phyloP scores from a whole-genome alignment of 2,113 vertebrate species.

The Ia io region DNA sequence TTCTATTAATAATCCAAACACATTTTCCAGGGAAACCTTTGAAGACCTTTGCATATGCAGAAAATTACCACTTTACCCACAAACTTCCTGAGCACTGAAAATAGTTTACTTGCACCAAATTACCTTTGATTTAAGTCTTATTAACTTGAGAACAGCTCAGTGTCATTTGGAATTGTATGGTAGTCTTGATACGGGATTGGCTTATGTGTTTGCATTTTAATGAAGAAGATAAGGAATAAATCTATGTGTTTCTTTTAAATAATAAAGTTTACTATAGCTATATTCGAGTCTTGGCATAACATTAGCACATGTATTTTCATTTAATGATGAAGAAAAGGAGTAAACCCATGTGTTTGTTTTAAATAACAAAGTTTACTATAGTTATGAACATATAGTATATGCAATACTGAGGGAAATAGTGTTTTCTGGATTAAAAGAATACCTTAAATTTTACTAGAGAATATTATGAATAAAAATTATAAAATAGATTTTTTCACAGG shows the following conservation, averaged over 20 bases:
- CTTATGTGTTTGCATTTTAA: not conserved
- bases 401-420: not conserved
- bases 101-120: slow-evolving; percentile 41
- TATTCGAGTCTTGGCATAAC: not conserved
- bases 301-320: not conserved
- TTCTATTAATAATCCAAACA: slow-evolving; percentile 55
- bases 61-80: slow-evolving; percentile 46
- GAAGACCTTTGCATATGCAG: slow-evolving; percentile 53
- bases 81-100: slow-evolving; percentile 47
- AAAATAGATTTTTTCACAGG: not conserved
- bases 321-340: not conserved
- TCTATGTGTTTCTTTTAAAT: not conserved
- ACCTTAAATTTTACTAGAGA: not conserved
- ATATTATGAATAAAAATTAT: not conserved
- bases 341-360: not conserved
- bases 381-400: not conserved
- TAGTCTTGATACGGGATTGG: not conserved
- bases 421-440: not conserved
- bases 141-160: slow-evolving; percentile 35
- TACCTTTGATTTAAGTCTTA: slow-evolving; percentile 47
- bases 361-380: not conserved
- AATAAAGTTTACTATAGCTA: not conserved
- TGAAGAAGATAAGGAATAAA: not conserved
- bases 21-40: slow-evolving; percentile 52
- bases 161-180: slow-evolving; percentile 1